Evolutionary conservation across 1,140 invertebrate species (phyloP).

Genomic region (Palaemon carinicauda): DNA sequence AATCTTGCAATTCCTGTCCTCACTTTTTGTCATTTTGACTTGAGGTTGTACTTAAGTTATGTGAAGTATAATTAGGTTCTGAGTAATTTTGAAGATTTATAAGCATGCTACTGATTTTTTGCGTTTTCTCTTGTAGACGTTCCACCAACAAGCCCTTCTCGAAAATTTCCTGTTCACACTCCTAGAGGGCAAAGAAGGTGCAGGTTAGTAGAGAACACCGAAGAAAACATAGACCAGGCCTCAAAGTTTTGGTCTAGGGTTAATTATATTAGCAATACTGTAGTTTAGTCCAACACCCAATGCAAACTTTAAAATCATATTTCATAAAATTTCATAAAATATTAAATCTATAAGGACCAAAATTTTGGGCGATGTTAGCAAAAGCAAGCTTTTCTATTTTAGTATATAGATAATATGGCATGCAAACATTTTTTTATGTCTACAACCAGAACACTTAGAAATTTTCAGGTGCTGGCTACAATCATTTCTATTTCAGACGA

Average conservation of each 20-base stretch:
- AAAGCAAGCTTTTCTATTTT: conserved; percentile 41
- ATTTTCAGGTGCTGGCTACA: background rate
- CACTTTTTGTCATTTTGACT: conserved; percentile 21
- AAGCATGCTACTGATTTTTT: conserved; percentile 88
- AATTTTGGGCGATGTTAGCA: conserved; percentile 21
- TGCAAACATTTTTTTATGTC: background rate
- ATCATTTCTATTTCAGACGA: background rate
- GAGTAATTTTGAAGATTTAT: conserved; percentile 81
- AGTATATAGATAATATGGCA: background rate
- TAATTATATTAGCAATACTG: no score
- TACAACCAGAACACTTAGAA: conserved; percentile 24
- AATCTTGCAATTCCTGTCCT: background rate
- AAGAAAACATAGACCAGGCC: conserved; percentile 32
- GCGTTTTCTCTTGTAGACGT: conserved; percentile 86
- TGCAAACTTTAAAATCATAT: no score
- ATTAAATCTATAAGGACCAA: conserved; percentile 7
- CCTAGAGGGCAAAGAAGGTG: conserved; percentile 70
- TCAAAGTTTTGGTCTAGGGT: conserved; percentile 7
- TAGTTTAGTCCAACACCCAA: no score
- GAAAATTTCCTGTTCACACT: conserved; percentile 89
- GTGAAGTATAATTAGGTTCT: conserved; percentile 4
- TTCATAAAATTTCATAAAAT: no score
- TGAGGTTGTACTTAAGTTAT: conserved; percentile 23
- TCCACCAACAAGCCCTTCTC: conserved; percentile 91
- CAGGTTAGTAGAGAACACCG: conserved; percentile 50